A percentile compares a stretch with the other conserved stretches of the same genome.
phyloP scores from a whole-genome alignment of 1,140 invertebrate species.

The Drosophila rhopaloa region DNA sequence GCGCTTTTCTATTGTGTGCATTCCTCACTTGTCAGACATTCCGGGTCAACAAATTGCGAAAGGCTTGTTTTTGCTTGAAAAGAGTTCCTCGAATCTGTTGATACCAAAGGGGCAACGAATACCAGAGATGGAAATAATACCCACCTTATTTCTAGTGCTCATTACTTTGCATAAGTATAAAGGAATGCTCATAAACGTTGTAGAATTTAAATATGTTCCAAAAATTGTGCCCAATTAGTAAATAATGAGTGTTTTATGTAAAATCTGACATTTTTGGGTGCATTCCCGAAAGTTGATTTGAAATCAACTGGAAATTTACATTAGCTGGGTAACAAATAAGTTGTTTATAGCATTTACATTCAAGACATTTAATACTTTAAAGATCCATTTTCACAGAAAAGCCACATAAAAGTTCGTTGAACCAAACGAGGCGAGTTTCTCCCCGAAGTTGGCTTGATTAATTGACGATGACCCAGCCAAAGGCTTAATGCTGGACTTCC shows the following conservation, averaged over 20 bases:
- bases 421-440: conserved; percentile 18
- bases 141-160: too few relatives aligned
- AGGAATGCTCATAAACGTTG: too few relatives aligned
- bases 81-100: conserved; percentile 2
- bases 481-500: conserved; percentile 66
- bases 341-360: conserved; percentile 1
- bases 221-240: too few relatives aligned
- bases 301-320: too few relatives aligned
- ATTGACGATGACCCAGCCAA: conserved; percentile 66
- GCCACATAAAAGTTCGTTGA: conserved; percentile 8
- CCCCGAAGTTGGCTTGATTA: conserved; percentile 23
- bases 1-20: conserved; percentile 25
- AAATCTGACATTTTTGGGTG: too few relatives aligned
- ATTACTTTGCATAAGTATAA: too few relatives aligned
- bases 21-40: conserved; percentile 20
- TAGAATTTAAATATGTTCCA: too few relatives aligned
- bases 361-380: neutral
- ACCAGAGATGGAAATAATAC: neutral
- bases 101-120: conserved; percentile 2
- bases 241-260: too few relatives aligned
- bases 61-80: conserved; percentile 1
- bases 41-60: conserved; percentile 24
- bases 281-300: too few relatives aligned
- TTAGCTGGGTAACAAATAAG: too few relatives aligned
- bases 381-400: conserved; percentile 10